Evolutionary conservation across 2,888 invertebrate genomes (phyloP).

Genomic region (Sicus ferrugineus): DNA sequence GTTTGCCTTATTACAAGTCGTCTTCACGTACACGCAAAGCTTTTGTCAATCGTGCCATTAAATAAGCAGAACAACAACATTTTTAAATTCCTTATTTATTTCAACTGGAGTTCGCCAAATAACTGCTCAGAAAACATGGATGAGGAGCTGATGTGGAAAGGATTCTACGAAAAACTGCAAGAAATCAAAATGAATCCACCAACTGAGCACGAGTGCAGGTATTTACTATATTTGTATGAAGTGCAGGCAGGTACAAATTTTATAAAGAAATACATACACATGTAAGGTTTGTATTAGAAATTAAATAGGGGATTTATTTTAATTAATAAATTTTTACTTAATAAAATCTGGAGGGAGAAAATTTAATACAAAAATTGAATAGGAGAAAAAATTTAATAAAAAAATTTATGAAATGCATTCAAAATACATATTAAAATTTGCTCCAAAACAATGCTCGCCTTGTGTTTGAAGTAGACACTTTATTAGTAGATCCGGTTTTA

Average conservation of each 20-base stretch:
- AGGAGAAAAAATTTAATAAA: not conserved
- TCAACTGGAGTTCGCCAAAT: not conserved
- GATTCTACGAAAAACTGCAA: conserved; percentile 74
- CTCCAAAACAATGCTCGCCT: conserved; percentile 1
- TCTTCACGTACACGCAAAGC: not conserved
- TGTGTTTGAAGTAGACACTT: not conserved
- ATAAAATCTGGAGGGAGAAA: too few species aligned
- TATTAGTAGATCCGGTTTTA: conserved; percentile 28
- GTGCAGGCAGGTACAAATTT: too few species aligned
- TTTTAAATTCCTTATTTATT: not conserved
- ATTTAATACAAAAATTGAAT: not conserved
- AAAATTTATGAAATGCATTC: not conserved
- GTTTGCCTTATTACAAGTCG: not conserved
- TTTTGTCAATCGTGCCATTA: not conserved
- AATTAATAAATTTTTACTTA: not conserved
- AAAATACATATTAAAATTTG: not conserved
- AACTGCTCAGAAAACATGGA: too few species aligned
- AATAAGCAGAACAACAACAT: not conserved
- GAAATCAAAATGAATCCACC: conserved; percentile 71
- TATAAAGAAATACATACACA: not conserved
- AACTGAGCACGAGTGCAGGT: conserved; percentile 75
- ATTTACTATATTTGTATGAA: conserved; percentile 44
- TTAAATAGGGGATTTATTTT: not conserved
- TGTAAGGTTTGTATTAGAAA: not conserved
- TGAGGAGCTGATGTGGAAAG: conserved; percentile 83